Conservation (phyloP, 2,113 vertebrate genomes). For the Orycteropus afer region DNA sequence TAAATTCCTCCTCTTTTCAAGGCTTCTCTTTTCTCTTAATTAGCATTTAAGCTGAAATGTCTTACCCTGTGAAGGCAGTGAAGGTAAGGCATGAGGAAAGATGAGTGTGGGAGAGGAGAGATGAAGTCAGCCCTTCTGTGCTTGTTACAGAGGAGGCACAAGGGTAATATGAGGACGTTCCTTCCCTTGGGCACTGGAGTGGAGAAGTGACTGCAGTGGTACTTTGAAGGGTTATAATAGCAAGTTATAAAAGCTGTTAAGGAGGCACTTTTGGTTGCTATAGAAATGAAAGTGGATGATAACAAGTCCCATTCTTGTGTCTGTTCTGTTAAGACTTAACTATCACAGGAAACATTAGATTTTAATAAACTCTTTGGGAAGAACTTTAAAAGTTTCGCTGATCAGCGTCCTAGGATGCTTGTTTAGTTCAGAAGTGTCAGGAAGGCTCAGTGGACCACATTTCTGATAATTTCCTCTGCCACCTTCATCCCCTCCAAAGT, state of each 20-base stretch:
- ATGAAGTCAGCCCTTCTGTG: neutral
- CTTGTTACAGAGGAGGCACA: neutral
- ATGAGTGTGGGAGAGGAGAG: neutral
- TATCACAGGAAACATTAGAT: neutral
- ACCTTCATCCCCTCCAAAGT: neutral
- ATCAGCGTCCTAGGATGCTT: neutral
- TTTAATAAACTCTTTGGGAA: neutral
- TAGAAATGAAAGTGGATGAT: neutral
- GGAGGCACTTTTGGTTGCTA: neutral
- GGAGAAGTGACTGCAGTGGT: neutral
- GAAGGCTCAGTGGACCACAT: neutral
- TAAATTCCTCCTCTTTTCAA: neutral
- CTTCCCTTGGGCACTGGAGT: neutral
- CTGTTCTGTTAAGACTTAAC: neutral
- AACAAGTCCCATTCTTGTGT: neutral
- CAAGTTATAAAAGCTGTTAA: neutral
- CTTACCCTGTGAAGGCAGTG: neutral
- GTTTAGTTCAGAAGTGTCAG: neutral
- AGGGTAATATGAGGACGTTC: neutral
- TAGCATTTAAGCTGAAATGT: neutral
- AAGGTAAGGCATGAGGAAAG: neutral
- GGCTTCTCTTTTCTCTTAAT: conserved; percentile 37
- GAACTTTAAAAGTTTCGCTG: neutral
- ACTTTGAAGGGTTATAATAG: neutral
- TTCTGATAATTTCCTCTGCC: neutral